Evolutionary conservation across 2,888 invertebrate genomes (phyloP), one percentile per base, ranked within the genome.

Genomic region (Capitulum mitella): DNA sequence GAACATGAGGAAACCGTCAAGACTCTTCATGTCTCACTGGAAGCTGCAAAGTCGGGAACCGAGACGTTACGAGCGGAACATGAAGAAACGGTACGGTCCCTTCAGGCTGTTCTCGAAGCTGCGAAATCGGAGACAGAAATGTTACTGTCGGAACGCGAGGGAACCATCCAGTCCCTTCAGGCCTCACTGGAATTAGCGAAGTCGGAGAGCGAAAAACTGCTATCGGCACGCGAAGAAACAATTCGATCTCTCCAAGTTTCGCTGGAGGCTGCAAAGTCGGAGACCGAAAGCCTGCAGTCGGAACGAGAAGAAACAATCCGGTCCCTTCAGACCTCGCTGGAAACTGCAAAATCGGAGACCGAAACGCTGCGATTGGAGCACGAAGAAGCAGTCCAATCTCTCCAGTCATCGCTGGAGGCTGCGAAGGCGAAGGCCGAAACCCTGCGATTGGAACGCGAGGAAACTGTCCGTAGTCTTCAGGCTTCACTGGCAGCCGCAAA

Each of bases 371-470:
- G n/a, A n/a, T n/a, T n/a, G n/a, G n/a, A n/a, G n/a, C n/a, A n/a
- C n/a, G n/a, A n/a, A n/a, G n/a, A n/a, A n/a, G n/a, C n/a, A n/a
- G n/a, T n/a, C n/a, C n/a, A n/a, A n/a, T n/a, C n/a, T n/a, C n/a
- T n/a, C n/a, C n/a, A n/a, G n/a, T n/a, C n/a, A n/a, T 58, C 8
- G 8, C 58, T 58, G 1, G 6, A 58, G 1, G 8, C 1, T 58
- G 58, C 29, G 0, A 58, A 58, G 29, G 29, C 29, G n/a, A 5
- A 58, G 8, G 29, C 58, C 10, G 22, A 58, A 29, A 1, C 58
- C 0, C 8, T 5, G 0, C 58, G 16, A 29, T 0, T 22, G 2
- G n/a, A n/a, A n/a, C n/a, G n/a, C n/a, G n/a, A n/a, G n/a, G n/a
- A n/a, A n/a, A n/a, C n/a, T n/a, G n/a, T n/a, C n/a, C n/a, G n/a